Evolutionary conservation across 2,113 vertebrate species (phyloP).

Genomic region (Ammodytes dubius): DNA sequence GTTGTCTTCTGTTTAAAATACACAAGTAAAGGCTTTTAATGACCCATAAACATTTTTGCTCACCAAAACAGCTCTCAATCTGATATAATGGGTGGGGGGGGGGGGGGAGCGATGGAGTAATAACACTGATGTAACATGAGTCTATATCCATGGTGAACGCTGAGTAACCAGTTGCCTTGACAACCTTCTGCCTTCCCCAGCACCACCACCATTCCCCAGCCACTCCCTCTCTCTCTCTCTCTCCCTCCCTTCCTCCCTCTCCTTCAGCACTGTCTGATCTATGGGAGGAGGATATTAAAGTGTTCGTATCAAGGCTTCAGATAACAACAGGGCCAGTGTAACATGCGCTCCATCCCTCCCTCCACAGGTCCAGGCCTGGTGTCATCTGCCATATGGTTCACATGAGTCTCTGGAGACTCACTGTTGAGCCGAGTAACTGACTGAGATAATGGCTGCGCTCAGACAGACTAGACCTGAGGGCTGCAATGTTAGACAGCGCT

Average conservation of each 20-base stretch:
- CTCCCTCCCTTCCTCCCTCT: slow-evolving; percentile 8
- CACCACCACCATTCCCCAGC: slow-evolving; percentile 19
- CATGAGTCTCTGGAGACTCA: slow-evolving; percentile 32
- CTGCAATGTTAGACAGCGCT: background rate
- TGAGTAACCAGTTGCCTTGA: slow-evolving; percentile 81
- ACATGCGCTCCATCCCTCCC: background rate
- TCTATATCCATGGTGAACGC: slow-evolving; percentile 64
- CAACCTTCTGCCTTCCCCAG: slow-evolving; percentile 59
- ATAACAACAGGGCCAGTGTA: slow-evolving; percentile 45
- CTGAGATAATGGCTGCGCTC: slow-evolving; percentile 34
- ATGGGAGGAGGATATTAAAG: slow-evolving; percentile 58
- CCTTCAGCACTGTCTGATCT: slow-evolving; percentile 53
- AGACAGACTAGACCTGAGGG: slow-evolving; percentile 30
- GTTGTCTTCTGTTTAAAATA: background rate
- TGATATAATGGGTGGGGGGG: slow-evolving; percentile 50
- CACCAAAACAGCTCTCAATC: slow-evolving; percentile 35
- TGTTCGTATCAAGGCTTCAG: slow-evolving; percentile 49
- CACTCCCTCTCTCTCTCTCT: background rate
- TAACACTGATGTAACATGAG: slow-evolving; percentile 73
- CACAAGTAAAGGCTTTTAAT: slow-evolving; percentile 4
- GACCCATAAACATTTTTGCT: slow-evolving; percentile 13
- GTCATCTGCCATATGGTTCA: slow-evolving; percentile 48
- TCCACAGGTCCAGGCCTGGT: slow-evolving; percentile 17
- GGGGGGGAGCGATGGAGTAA: slow-evolving; percentile 62
- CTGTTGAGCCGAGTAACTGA: background rate